A percentile compares a stretch with the other conserved stretches of the same genome.
These are phyloP conservation scores for Blastobasis adustella DNA, from an alignment of 2,888 invertebrate genomes.

Conservation along the genomic window DNA sequence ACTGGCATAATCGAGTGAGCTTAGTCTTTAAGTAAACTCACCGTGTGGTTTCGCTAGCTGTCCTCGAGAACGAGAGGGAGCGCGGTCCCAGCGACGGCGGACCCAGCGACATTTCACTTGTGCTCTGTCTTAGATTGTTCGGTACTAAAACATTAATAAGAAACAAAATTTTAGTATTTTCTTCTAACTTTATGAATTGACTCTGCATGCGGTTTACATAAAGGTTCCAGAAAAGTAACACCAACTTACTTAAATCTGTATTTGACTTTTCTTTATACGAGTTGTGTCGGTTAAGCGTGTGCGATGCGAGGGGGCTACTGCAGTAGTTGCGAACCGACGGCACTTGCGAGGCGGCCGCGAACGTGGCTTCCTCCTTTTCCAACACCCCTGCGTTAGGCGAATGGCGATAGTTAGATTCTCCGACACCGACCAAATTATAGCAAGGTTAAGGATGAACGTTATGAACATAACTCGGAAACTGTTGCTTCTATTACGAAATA, in stretches of 20 bases:
- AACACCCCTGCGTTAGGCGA: conserved; percentile 44
- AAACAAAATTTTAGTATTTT: too few relatives aligned
- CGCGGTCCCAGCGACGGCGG: conserved; percentile 60
- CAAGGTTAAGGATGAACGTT: too few relatives aligned
- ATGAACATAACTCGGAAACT: too few relatives aligned
- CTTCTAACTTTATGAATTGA: too few relatives aligned
- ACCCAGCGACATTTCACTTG: conserved; percentile 61
- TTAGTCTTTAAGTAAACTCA: conserved; percentile 15
- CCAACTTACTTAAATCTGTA: too few relatives aligned
- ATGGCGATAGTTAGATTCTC: not conserved
- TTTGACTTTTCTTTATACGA: conserved; percentile 53
- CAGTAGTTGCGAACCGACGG: conserved; percentile 44
- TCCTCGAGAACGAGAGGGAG: conserved; percentile 61
- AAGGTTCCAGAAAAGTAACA: too few relatives aligned
- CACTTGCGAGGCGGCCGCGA: conserved; percentile 12
- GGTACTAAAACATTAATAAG: conserved; percentile 33
- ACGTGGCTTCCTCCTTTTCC: conserved; percentile 19
- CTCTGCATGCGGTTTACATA: too few relatives aligned
- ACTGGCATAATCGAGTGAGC: too few relatives aligned
- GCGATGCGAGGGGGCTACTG: conserved; percentile 37
- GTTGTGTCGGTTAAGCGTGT: conserved; percentile 61
- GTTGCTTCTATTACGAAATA: too few relatives aligned
- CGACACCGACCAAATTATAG: too few relatives aligned
- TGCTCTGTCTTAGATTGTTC: conserved; percentile 54
- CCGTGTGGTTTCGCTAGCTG: conserved; percentile 48